Percentiles rank a stretch among this genome's conserved stretches.
These are phyloP conservation scores for Anolis apletophallus DNA, from an alignment of 2,797 vertebrate species.

Conservation along the genomic window DNA sequence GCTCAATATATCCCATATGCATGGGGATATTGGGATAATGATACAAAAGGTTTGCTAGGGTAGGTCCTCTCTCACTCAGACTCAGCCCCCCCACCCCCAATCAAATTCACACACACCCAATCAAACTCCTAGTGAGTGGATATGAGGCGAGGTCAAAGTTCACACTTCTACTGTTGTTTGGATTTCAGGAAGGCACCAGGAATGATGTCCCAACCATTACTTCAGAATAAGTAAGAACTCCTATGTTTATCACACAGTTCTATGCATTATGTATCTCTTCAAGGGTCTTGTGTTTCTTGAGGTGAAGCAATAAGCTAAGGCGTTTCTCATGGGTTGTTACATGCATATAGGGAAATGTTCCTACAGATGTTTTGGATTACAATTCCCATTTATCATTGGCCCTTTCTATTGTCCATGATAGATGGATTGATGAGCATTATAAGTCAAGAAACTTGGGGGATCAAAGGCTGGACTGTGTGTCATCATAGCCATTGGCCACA, in stretches of 20 bases:
- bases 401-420: neutral
- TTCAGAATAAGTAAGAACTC: constrained; percentile 35
- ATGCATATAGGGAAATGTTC: neutral
- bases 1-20: too few species aligned
- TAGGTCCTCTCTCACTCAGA: too few species aligned
- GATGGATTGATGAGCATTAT: neutral
- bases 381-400: neutral
- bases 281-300: neutral
- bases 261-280: neutral
- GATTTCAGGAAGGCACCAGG: constrained; percentile 21
- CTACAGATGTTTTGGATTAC: neutral
- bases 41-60: too few species aligned
- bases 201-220: constrained; percentile 13
- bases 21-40: too few species aligned
- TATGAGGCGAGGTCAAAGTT: neutral
- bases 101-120: too few species aligned
- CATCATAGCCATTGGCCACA: neutral
- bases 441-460: neutral
- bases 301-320: neutral
- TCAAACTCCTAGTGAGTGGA: too few species aligned
- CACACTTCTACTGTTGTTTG: constrained; percentile 17
- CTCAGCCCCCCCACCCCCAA: too few species aligned
- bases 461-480: neutral
- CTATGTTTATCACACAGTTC: too few species aligned
- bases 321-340: neutral